Base-by-base conservation (phyloP, 2,797 vertebrate species). In the Percopsis omiscomaycus region DNA sequence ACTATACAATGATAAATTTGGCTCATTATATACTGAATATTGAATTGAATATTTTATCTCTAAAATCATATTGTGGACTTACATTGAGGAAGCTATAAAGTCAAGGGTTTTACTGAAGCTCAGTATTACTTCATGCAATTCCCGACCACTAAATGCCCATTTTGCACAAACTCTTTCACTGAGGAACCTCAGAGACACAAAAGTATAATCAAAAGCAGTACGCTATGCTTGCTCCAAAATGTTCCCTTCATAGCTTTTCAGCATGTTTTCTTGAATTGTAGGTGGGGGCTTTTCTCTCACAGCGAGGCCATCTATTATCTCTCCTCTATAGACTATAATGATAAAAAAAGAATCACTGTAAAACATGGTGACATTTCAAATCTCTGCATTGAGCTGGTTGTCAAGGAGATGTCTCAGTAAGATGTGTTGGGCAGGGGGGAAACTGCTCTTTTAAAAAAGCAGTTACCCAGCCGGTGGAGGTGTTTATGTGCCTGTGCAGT, bases 301-400 rank as follows among this genome's bases (percentile, higher is more conserved):
- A 51, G 52, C 75, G 67, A 80, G 79, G 71, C 73, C 71, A 59
- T 84, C 75, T 82, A 74, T 86, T 86, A 84, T 77, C 73, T 60
- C 66, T 71, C 63, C 58, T 84, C 79, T 68, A 65, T 70, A 70
- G 77, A 80, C 78, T 66, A 69, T 73, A 69, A 85, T 73, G 59
- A 79, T 82, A 80, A 83, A 89, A 53, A 88, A 84, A 85, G 70
- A 83, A 84, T 87, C 74, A 67, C 82, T 74, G 81, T 81, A 82
- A 87, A 88, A 86, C 72, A 81, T 73, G 61, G 80, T 89, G 89
- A 90, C 85, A 86, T 89, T 89, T 90, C 73, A 80, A 77, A 86
- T 88, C 74, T 79, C 84, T 80, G 74, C 82, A 83, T 77, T 80
- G 81, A 86, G 78, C 73, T 48, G 68, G 85, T 90, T 90, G 86